A percentile compares a stretch with the other conserved stretches of the same genome.
phyloP scores from a whole-genome alignment of 2,888 invertebrate genomes.

The Tanytarsus gracilentus region DNA sequence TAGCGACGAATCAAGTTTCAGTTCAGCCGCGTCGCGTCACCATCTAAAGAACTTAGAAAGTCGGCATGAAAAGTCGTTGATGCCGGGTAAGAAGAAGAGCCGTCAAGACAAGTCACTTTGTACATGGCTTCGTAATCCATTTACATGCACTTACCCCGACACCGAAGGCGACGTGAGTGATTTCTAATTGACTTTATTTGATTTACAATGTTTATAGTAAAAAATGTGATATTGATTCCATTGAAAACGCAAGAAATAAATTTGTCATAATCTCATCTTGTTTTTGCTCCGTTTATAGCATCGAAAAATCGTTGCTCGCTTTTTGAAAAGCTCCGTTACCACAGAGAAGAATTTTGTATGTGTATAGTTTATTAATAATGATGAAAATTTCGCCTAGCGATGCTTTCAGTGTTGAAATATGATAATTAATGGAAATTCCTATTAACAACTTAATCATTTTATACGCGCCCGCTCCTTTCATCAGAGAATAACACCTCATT shows the following conservation, averaged over 20 bases:
- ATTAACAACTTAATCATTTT: slow-evolving; percentile 6
- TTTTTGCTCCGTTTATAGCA: background rate
- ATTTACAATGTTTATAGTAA: background rate
- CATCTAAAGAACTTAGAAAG: slow-evolving; percentile 48
- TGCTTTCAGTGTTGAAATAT: slow-evolving; percentile 28
- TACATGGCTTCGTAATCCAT: slow-evolving; percentile 66
- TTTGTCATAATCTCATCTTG: background rate
- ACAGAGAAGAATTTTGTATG: background rate
- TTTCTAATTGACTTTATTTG: background rate
- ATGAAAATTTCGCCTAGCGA: slow-evolving; percentile 25
- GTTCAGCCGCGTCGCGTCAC: slow-evolving; percentile 46
- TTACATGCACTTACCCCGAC: slow-evolving; percentile 68
- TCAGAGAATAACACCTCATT: slow-evolving; percentile 13
- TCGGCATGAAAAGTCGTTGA: slow-evolving; percentile 43
- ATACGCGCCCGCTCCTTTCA: background rate
- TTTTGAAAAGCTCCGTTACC: too few relatives aligned
- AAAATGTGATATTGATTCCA: slow-evolving; percentile 18
- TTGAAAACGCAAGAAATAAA: background rate
- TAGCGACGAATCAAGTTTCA: slow-evolving; percentile 78
- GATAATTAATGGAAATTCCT: slow-evolving; percentile 18
- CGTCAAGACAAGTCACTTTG: slow-evolving; percentile 65
- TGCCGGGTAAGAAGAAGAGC: slow-evolving; percentile 51
- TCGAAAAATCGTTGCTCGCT: too few relatives aligned
- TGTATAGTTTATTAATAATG: background rate
- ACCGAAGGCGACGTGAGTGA: slow-evolving; percentile 60